phyloP scores from a whole-genome alignment of 2,113 vertebrate species.

The Crotophaga sulcirostris region DNA sequence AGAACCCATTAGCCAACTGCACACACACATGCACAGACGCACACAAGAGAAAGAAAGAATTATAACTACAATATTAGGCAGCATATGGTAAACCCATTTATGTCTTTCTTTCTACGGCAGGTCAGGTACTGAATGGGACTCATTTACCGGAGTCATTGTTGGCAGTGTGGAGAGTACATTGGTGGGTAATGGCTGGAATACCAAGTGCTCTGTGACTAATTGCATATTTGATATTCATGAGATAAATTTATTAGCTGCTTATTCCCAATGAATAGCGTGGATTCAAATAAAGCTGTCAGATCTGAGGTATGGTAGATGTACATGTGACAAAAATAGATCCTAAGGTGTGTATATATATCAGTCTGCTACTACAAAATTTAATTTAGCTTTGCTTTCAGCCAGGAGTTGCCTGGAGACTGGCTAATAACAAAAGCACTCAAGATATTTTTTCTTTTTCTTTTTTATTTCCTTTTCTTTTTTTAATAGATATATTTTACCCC shows the following conservation, averaged over 20 bases:
- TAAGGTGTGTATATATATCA: not conserved
- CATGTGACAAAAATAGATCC: constrained; percentile 31
- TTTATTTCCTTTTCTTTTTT: not conserved
- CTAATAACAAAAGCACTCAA: constrained; percentile 24
- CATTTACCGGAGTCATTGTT: not conserved
- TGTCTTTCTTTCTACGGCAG: not conserved
- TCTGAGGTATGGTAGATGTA: constrained; percentile 7
- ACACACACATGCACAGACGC: not conserved
- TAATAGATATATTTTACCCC: not conserved
- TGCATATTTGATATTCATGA: constrained; percentile 46
- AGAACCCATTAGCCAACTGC: not conserved
- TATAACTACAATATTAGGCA: not conserved
- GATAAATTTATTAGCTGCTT: constrained; percentile 57
- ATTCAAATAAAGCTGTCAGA: constrained; percentile 46
- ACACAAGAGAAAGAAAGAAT: not conserved
- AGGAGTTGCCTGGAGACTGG: constrained; percentile 21
- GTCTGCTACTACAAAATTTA: constrained; percentile 4
- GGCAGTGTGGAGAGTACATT: not conserved
- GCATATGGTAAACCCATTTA: constrained; percentile 13
- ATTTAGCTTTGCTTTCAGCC: constrained; percentile 50
- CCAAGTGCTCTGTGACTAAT: constrained; percentile 17
- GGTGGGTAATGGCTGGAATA: not conserved
- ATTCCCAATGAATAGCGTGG: constrained; percentile 20
- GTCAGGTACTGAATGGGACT: not conserved
- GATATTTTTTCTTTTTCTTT: not conserved